These are phyloP conservation scores for Mycteria americana DNA, from an alignment of 2,797 vertebrate genomes.

Conservation along the genomic window DNA sequence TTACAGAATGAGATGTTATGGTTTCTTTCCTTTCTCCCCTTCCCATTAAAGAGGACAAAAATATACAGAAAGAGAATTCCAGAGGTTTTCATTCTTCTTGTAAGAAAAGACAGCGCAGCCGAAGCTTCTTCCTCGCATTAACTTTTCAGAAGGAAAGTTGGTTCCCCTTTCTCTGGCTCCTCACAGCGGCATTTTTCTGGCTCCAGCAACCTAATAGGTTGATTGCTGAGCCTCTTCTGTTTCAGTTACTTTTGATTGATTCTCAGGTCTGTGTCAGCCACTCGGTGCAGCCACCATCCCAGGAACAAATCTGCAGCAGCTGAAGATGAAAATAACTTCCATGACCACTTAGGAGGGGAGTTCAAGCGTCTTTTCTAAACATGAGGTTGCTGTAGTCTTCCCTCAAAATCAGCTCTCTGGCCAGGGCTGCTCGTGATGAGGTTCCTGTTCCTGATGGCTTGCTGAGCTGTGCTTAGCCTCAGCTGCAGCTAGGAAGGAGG, in stretches of 20 bases:
- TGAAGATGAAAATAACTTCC: conserved; percentile 61
- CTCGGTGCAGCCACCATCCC: conserved; percentile 37
- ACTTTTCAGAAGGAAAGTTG: conserved; percentile 24
- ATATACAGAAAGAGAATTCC: not conserved
- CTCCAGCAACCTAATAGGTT: conserved; percentile 67
- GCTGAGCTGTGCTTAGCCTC: not conserved
- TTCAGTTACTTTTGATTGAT: conserved; percentile 73
- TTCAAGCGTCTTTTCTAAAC: conserved; percentile 27
- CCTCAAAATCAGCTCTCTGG: not conserved
- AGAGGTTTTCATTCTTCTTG: not conserved
- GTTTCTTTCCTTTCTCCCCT: not conserved
- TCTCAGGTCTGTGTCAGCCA: conserved; percentile 58
- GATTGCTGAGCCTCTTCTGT: conserved; percentile 68
- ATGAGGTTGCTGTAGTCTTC: not conserved
- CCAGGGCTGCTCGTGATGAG: not conserved
- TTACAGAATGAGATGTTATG: not conserved
- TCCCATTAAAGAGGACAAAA: not conserved
- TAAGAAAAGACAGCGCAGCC: fast-evolving
- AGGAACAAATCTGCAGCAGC: conserved; percentile 48
- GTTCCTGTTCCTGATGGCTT: not conserved
- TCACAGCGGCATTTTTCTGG: conserved; percentile 42
- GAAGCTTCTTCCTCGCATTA: not conserved
- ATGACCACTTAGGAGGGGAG: conserved; percentile 4
- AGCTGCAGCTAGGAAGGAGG: not conserved
- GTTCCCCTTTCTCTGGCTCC: conserved; percentile 23